Evolutionary conservation across 2,113 vertebrate genomes (phyloP).

Genomic region (Cyanocitta stelleri): DNA sequence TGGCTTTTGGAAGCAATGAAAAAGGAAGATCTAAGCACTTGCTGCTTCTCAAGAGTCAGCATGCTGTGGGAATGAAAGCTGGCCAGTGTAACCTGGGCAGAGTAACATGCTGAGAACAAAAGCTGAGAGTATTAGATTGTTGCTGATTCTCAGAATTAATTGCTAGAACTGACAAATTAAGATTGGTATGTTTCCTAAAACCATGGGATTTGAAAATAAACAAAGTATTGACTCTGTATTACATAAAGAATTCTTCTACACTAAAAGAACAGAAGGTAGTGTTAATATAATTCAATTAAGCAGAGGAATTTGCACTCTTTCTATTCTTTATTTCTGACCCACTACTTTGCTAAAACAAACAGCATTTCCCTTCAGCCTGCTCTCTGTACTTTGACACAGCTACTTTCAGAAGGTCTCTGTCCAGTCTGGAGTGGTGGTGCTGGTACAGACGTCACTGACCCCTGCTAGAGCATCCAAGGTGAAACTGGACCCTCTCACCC

Average conservation of each 20-base stretch:
- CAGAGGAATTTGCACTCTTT: constrained; percentile 12
- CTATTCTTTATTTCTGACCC: background rate
- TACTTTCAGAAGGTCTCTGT: background rate
- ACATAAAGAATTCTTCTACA: background rate
- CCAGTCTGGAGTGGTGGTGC: background rate
- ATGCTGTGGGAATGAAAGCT: background rate
- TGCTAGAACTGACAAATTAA: constrained; percentile 21
- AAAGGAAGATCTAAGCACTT: background rate
- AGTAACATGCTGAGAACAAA: constrained; percentile 6
- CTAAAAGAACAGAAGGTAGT: background rate
- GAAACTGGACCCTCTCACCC: background rate
- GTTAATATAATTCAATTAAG: constrained; percentile 14
- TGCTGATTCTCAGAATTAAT: constrained; percentile 39
- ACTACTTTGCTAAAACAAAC: background rate
- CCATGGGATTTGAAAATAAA: background rate
- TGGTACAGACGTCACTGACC: background rate
- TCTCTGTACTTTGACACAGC: background rate
- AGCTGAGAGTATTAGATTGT: background rate
- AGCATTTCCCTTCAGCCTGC: background rate
- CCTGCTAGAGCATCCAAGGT: background rate
- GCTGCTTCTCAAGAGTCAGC: background rate
- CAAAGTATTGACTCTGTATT: constrained; percentile 21
- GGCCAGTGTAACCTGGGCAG: constrained; percentile 19
- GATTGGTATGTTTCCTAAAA: constrained; percentile 27
- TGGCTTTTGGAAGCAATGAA: background rate